These are phyloP conservation scores for Protobothrops mucrosquamatus DNA, from an alignment of 2,113 vertebrate species.

Conservation along the genomic window DNA sequence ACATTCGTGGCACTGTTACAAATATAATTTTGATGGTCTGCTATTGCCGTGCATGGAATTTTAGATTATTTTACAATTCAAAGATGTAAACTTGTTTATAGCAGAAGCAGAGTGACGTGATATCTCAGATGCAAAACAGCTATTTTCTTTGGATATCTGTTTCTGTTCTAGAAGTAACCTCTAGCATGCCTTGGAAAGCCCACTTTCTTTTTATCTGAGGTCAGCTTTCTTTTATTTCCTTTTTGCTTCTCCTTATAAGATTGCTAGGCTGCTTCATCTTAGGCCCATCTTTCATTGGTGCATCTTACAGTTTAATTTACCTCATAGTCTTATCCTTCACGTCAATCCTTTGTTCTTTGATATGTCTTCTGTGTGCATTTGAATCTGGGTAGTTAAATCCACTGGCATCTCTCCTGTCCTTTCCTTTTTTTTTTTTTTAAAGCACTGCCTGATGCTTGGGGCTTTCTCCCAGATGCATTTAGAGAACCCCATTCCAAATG, in stretches of 20 bases:
- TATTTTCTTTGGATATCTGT: constrained; percentile 44
- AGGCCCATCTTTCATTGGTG: constrained; percentile 22
- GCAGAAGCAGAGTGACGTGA: constrained; percentile 22
- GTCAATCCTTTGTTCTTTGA: constrained; percentile 12
- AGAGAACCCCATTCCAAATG: constrained; percentile 42
- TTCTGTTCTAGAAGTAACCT: constrained; percentile 13
- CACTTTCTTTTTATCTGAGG: constrained; percentile 39
- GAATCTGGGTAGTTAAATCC: constrained; percentile 31
- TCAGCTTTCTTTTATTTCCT: constrained; percentile 20
- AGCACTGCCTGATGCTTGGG: constrained; percentile 28
- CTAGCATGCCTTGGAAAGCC: constrained; percentile 14
- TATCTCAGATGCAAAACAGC: constrained; percentile 38
- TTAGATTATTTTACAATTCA: constrained; percentile 34
- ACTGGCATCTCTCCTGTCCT: constrained; percentile 10
- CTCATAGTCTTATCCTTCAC: constrained; percentile 33
- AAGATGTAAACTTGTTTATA: constrained; percentile 20
- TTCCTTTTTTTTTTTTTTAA: background rate
- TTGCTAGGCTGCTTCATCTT: constrained; percentile 29
- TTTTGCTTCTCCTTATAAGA: constrained; percentile 25
- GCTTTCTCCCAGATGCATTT: constrained; percentile 18
- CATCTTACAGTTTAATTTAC: constrained; percentile 34
- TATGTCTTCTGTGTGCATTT: constrained; percentile 31
- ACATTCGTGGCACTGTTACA: constrained; percentile 33
- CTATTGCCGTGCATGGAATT: background rate
- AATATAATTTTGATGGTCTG: background rate